Percentiles rank a stretch among this genome's conserved stretches.
Evolutionary conservation across 2,113 vertebrate species (phyloP).

Genomic region (Pyxicephalus adspersus): DNA sequence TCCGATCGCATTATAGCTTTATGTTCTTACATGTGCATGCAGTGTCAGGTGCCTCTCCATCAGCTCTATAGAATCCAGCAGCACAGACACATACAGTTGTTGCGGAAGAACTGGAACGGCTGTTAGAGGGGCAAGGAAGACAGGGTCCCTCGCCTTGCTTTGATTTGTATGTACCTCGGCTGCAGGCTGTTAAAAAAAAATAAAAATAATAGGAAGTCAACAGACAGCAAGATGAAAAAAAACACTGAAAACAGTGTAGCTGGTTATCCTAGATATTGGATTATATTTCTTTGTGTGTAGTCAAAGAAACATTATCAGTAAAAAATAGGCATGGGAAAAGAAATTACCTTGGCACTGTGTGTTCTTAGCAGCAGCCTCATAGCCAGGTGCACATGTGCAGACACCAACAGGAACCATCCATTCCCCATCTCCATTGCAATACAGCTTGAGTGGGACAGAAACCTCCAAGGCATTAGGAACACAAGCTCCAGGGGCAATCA

Average conservation of each 20-base stretch:
- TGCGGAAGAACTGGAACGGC: conserved; percentile 83
- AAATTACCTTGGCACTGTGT: conserved; percentile 89
- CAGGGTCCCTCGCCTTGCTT: conserved; percentile 91
- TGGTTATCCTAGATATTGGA: not conserved
- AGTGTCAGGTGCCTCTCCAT: conserved; percentile 84
- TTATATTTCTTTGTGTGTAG: too few species aligned
- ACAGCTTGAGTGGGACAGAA: conserved; percentile 94
- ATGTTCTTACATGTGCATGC: conserved; percentile 88
- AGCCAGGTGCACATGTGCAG: conserved; percentile 90
- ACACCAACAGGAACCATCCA: conserved; percentile 98
- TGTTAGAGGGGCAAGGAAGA: conserved; percentile 87
- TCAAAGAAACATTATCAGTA: too few species aligned
- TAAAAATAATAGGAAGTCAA: conserved; percentile 24
- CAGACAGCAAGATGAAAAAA: not conserved
- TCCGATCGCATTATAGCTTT: too few species aligned
- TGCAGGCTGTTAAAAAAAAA: conserved; percentile 77
- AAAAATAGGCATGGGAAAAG: not conserved
- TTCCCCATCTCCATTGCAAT: conserved; percentile 95
- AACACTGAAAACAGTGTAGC: not conserved
- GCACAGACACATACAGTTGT: conserved; percentile 87
- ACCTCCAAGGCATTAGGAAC: conserved; percentile 91
- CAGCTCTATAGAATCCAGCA: conserved; percentile 88
- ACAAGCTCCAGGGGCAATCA: conserved; percentile 94
- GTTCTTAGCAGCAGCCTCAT: conserved; percentile 88
- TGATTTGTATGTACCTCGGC: conserved; percentile 89